Percentiles rank a stretch among this genome's conserved stretches.
phyloP scores from a whole-genome alignment of 2,113 vertebrate species.

The Tenrec ecaudatus region DNA sequence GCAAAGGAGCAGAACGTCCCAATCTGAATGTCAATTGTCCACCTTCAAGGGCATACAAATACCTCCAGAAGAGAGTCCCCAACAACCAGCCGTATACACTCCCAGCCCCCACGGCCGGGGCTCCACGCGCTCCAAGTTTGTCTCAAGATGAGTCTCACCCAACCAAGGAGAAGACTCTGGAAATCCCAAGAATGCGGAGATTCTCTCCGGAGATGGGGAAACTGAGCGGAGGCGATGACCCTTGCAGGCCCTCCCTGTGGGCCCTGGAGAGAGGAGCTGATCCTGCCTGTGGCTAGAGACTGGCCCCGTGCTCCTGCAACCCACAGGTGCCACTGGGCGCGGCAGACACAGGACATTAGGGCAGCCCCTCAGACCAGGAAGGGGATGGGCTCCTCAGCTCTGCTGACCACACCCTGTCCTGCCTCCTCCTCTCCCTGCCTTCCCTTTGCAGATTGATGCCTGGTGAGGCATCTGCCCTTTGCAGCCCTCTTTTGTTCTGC shows the following conservation, averaged over 20 bases:
- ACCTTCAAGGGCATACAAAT: constrained; percentile 63
- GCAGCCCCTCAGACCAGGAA: not conserved
- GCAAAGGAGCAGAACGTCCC: constrained; percentile 63
- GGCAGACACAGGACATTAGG: not conserved
- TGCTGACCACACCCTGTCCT: too few species aligned
- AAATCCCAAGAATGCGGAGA: not conserved
- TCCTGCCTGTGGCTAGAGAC: not conserved
- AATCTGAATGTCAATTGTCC: constrained; percentile 77
- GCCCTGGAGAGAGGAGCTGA: not conserved
- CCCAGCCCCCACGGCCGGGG: not conserved
- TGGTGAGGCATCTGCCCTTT: not conserved
- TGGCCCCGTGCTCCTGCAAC: not conserved
- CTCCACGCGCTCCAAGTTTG: not conserved
- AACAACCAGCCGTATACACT: constrained; percentile 25
- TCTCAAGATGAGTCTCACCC: not conserved
- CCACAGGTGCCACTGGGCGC: not conserved
- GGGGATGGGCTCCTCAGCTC: not conserved
- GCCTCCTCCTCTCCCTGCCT: not conserved
- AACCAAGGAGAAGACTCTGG: not conserved
- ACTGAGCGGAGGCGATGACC: not conserved
- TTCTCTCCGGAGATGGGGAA: not conserved
- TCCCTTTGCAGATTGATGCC: not conserved
- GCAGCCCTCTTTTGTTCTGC: not conserved
- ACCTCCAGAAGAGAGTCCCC: constrained; percentile 60
- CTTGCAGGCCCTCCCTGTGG: not conserved